Evolutionary conservation across 2,113 vertebrate species (phyloP), one percentile per base, ranked within the genome.

Genomic region (Channa argus): DNA sequence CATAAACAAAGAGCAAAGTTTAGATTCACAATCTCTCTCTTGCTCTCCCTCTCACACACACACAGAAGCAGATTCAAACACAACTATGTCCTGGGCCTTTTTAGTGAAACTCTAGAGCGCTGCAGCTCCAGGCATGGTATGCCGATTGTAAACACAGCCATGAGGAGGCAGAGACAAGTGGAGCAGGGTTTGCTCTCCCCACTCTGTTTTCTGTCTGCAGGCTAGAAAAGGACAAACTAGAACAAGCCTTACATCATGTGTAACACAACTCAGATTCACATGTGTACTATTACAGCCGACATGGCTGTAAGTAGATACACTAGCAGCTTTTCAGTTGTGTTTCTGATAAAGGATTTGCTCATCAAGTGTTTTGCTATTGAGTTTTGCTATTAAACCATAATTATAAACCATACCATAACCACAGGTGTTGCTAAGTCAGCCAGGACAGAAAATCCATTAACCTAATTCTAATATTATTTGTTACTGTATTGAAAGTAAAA

Each of bases 131-230:
- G 90, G 87, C 89, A 34, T 44, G 83, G 87, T 83, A 86, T 86
- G 88, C 58, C 51, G 14, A 78, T 41, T 85, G 89, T 91, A 92
- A 92, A 92, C 92, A 91, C 79, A 80, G 86, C 77, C 83, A 9
- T 11, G 71, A 84, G 71, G 79, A 86, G 71, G 59, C 49, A 69
- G 74, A 54, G 77, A 83, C 77, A 73, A 83, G 76, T 33, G 80
- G 77, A 84, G 84, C 79, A 84, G 83, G 76, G 33, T 74, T 58
- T 24, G 24, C 56, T 75, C 65, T 63, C 71, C 71, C 68, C 66
- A 45, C 72, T 77, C 85, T 84, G 75, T 49, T 71, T 59, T 79
- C 63, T 70, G 66, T 85, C 83, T 41, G 10, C 46, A 62, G 68
- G 53, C 71, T 0, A 39, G 36, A 69, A 63, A 71, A 83, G 69